Percentiles rank a stretch among this genome's conserved stretches.
Conservation (phyloP, 2,888 invertebrate species). For the Cantharis flavilabris region DNA sequence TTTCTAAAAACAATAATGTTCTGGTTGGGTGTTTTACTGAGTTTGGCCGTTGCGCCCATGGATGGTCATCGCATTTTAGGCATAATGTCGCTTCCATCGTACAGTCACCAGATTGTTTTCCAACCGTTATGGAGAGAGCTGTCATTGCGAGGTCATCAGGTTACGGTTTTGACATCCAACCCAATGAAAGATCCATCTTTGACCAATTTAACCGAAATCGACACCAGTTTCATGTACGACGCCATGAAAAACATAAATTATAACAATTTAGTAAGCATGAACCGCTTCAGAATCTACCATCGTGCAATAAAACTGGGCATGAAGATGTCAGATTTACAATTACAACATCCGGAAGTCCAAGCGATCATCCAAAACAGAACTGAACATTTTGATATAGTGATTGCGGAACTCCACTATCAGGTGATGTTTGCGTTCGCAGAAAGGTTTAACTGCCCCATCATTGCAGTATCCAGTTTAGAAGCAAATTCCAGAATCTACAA, state of each 20-base stretch:
- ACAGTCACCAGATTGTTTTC: conserved; percentile 58
- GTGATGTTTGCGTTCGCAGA: conserved; percentile 43
- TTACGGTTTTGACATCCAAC: conserved; percentile 55
- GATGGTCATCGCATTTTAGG: conserved; percentile 53
- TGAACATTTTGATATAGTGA: conserved; percentile 46
- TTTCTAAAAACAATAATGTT: not conserved
- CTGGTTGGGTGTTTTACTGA: not conserved
- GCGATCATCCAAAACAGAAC: conserved; percentile 42
- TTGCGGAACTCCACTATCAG: conserved; percentile 44
- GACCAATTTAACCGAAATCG: conserved; percentile 52
- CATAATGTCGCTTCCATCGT: conserved; percentile 53
- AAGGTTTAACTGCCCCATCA: conserved; percentile 46
- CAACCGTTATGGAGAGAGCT: conserved; percentile 55
- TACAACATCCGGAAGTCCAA: conserved; percentile 40
- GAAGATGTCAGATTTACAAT: not conserved
- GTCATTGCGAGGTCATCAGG: conserved; percentile 56
- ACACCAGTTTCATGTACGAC: conserved; percentile 47
- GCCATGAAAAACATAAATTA: not conserved
- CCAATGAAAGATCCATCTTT: conserved; percentile 51
- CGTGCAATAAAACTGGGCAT: not conserved
- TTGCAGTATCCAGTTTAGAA: conserved; percentile 46
- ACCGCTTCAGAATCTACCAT: not conserved
- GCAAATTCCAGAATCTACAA: conserved; percentile 41
- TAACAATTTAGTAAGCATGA: not conserved
- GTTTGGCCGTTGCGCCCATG: not conserved